Conservation (phyloP, 2,113 vertebrate genomes). For the Protobothrops flavoviridis region DNA sequence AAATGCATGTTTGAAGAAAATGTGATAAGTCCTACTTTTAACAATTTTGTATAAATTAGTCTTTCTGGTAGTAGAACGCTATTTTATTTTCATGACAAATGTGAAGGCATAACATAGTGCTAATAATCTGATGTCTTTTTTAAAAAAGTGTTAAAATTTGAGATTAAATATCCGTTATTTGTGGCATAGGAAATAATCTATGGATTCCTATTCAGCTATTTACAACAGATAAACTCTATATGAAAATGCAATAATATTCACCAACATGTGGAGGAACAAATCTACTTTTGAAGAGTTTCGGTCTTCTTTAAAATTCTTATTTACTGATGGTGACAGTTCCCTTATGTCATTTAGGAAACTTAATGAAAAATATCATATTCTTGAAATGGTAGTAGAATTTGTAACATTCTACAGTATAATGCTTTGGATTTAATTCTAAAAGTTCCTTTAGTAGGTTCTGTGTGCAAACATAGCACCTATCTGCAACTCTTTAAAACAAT, state of each 20-base stretch:
- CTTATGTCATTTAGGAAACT: not conserved
- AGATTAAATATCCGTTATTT: not conserved
- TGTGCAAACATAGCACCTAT: not conserved
- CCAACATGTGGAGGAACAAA: not conserved
- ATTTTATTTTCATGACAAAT: not conserved
- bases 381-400: not conserved
- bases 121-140: not conserved
- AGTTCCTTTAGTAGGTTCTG: not conserved
- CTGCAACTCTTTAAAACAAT: not conserved
- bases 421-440: not conserved
- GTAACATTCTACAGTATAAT: not conserved
- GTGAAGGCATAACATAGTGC: not conserved
- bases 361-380: not conserved
- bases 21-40: slow-evolving; percentile 8
- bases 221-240: not conserved
- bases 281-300: not conserved
- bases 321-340: not conserved
- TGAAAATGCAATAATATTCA: not conserved
- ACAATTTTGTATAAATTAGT: not conserved
- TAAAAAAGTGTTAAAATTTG: not conserved
- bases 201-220: not conserved
- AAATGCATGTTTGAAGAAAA: not conserved
- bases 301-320: not conserved
- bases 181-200: not conserved
- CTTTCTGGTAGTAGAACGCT: slow-evolving; percentile 5